Evolutionary conservation across 2,113 vertebrate genomes (phyloP), one percentile per base, ranked within the genome.

Genomic region (Sprattus sprattus): DNA sequence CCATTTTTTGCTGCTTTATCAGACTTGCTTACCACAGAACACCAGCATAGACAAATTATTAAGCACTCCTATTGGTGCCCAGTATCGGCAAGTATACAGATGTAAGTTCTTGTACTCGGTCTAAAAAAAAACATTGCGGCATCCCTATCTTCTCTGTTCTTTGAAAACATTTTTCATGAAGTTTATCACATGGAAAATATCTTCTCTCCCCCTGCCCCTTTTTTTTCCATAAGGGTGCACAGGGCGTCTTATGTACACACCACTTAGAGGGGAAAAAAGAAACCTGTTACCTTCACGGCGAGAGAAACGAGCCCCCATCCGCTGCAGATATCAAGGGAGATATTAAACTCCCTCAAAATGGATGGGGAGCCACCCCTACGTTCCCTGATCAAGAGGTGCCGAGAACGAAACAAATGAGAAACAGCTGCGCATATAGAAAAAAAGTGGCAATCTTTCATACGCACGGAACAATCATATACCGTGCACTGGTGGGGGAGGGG

Each of bases 261-360:
- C 28, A 78, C 32, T 39, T 4, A 78, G 71, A 78, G 71, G 25
- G 3, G 32, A 87, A 83, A 88, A 89, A 88, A 85, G 84, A 87
- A 87, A 87, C 91, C 88, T 84, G 82, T 81, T 93, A 87, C 92
- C 89, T 85, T 84, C 84, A 88, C 85, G 86, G 88, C 83, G 81
- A 81, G 82, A 50, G 84, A 81, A 89, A 86, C 78, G 82, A 87
- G 82, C 6, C 57, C 20, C 6, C 20, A 8, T 8, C 8, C n/a
- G 1, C 64, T 46, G 89, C 83, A 78, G 80, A 90, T 88, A 92
- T 92, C 92, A 89, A 85, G 89, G 87, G 83, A 91, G 85, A 86
- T 83, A 89, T 85, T 91, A 91, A 87, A 86, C 89, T 78, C 86
- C 78, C 46, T 86, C n/a, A 67, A 88, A 92, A 91, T 85, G 88